Conservation (phyloP, 1,140 invertebrate species). For the Andricus grossulariae region DNA sequence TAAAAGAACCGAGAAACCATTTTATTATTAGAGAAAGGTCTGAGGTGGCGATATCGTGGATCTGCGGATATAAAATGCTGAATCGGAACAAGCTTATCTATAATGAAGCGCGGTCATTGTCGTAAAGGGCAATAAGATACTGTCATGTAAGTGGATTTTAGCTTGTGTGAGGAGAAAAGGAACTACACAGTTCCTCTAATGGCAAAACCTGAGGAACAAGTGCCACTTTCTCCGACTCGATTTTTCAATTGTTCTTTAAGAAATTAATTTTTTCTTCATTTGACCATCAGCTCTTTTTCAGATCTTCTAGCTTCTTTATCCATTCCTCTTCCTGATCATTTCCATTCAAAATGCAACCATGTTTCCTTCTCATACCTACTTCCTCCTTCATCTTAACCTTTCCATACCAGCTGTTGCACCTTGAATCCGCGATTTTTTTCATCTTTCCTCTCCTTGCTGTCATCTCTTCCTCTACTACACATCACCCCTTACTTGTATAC, state of each 20-base stretch:
- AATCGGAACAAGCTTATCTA: conserved; percentile 17
- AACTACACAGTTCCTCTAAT: conserved; percentile 1
- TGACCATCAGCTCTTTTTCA: no score
- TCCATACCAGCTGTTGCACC: no score
- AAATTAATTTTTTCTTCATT: no score
- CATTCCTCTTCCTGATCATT: no score
- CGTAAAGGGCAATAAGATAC: conserved; percentile 8
- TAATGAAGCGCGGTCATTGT: conserved; percentile 23
- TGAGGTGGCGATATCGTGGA: conserved; percentile 21
- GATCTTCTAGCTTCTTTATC: no score
- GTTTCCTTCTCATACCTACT: no score
- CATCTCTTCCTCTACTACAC: no score
- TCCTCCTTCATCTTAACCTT: no score
- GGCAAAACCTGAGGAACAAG: not conserved
- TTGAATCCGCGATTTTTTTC: no score
- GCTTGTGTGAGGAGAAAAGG: not conserved
- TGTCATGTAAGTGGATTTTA: conserved; percentile 1
- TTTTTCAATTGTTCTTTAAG: not conserved
- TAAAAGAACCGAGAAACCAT: conserved; percentile 7
- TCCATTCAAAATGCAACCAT: no score
- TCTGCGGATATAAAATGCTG: conserved; percentile 7
- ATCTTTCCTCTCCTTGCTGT: no score
- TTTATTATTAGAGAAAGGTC: conserved; percentile 28
- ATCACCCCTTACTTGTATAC: no score
- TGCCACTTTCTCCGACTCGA: not conserved